These are phyloP conservation scores for Limnephilus lunatus DNA, from an alignment of 2,888 invertebrate genomes.

Conservation along the genomic window DNA sequence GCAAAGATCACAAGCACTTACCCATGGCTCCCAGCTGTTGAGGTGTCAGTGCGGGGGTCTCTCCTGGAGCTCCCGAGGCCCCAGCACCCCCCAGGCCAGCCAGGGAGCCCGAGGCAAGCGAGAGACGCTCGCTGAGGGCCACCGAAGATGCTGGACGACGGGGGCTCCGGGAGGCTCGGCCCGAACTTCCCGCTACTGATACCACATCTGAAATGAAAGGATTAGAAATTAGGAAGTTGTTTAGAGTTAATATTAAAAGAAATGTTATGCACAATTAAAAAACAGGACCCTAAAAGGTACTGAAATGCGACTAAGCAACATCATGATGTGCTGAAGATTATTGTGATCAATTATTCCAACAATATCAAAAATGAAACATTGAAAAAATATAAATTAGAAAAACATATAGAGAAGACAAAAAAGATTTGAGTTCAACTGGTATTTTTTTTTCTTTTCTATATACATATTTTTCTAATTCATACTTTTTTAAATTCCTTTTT, in stretches of 20 bases:
- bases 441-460: no score
- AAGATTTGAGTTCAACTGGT: no score
- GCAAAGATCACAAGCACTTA: conserved; percentile 74
- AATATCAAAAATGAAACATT: no score
- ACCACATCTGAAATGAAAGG: conserved; percentile 74
- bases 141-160: conserved; percentile 72
- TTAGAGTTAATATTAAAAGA: background rate
- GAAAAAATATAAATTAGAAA: no score
- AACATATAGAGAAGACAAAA: no score
- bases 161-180: conserved; percentile 78
- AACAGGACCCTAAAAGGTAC: no score
- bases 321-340: no score
- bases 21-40: conserved; percentile 94
- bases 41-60: conserved; percentile 85
- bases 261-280: no score
- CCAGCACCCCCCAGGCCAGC: conserved; percentile 76
- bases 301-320: no score
- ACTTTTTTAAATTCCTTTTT: no score
- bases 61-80: conserved; percentile 70
- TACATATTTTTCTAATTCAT: no score
- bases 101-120: conserved; percentile 83
- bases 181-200: conserved; percentile 82
- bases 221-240: conserved; percentile 30
- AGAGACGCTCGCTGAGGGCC: conserved; percentile 81
- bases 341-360: no score